Base-by-base conservation (phyloP, 1,140 invertebrate genomes). In the Psix sp. region DNA sequence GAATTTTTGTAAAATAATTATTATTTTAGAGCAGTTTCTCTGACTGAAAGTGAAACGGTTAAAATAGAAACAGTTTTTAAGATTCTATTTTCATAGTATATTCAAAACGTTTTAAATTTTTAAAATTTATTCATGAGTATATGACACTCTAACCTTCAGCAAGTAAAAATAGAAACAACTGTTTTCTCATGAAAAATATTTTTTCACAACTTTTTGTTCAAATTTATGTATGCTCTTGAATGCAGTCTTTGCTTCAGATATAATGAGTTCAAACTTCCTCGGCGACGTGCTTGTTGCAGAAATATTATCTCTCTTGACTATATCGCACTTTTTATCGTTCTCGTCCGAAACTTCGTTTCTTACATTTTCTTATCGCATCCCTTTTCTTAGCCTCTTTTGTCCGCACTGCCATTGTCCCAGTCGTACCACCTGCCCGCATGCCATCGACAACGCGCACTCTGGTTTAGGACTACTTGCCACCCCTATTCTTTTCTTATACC, bases 361-460 rank as follows among this genome's bases (percentile, higher is more conserved):
- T 59, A 42, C 31, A 39, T 66, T 75, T 70, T 66, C 60, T 75
- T 75, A 75, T 75, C 59, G 48, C 45, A 17, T 31, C 36, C 14
- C 48, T 57, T 66, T 75, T 75, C 59, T 70, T 65, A 20, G 29
- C 13, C 11, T 57, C 52, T 20, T 65, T 74, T 74, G 57, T 74
- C 39, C 39, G 43, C 31, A 2, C 18, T 14, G 21, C 52, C 45
- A 74, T 74, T 74, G 72, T 63, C 29, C 36, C 11, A 14, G n/a
- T 21, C 39, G 46, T 42, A 17, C 52, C 63, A 74, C 72, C 63
- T 68, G 65, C 72, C 65, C 65, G 72, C 63, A 74, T 74, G 52
- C 16, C 72, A 52, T 65, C 72, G 46, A 46, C 51, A 45, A 45
- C 49, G 68, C 46, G 42, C 45, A 31, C 63, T 68, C 46, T 46